Evolutionary conservation across 2,888 invertebrate genomes (phyloP).

Genomic region (Notocelia uddmanniana): DNA sequence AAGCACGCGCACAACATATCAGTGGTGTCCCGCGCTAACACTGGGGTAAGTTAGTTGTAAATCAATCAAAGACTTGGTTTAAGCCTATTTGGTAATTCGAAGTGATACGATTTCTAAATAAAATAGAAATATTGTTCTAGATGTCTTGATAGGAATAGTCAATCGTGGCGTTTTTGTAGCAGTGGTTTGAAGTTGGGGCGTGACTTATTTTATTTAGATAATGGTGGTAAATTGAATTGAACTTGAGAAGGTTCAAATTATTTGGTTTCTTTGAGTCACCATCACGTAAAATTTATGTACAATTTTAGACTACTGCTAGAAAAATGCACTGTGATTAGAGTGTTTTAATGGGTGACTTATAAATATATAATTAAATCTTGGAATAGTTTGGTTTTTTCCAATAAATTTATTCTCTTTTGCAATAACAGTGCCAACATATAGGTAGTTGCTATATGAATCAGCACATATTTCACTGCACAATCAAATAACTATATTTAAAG

Average conservation of each 20-base stretch:
- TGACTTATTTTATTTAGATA: not conserved
- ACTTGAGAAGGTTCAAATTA: not conserved
- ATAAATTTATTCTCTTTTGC: constrained; percentile 44
- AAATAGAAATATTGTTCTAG: constrained; percentile 45
- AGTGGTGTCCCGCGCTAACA: constrained; percentile 62
- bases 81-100: constrained; percentile 62
- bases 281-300: not conserved
- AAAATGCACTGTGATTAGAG: constrained; percentile 22
- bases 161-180: constrained; percentile 35
- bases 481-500: constrained; percentile 67
- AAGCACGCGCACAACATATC: constrained; percentile 62
- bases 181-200: constrained; percentile 16
- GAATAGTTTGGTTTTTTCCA: constrained; percentile 28
- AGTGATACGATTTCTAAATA: constrained; percentile 69
- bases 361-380: constrained; percentile 22
- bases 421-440: constrained; percentile 67
- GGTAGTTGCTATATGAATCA: constrained; percentile 58
- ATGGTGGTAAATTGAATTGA: not conserved
- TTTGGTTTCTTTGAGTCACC: not conserved
- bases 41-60: constrained; percentile 53
- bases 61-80: constrained; percentile 69
- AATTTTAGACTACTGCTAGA: constrained; percentile 33
- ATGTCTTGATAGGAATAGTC: constrained; percentile 36
- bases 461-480: constrained; percentile 75
- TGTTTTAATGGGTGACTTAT: constrained; percentile 42